phyloP scores from a whole-genome alignment of 2,888 invertebrate species.

The Parnassius glacialis region DNA sequence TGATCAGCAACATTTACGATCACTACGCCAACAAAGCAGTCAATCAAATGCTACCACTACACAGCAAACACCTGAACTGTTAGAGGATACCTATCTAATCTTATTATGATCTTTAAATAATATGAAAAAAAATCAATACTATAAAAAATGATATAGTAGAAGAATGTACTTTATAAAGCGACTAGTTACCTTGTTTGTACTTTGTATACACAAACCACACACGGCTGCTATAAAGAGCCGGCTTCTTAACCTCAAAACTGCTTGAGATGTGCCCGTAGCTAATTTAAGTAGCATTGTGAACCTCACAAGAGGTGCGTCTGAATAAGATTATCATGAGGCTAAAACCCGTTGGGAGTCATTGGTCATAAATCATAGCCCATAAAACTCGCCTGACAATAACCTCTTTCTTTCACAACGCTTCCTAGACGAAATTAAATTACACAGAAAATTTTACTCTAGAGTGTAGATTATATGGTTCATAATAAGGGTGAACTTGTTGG shows the following conservation, averaged over 20 bases:
- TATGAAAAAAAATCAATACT: constrained; percentile 12
- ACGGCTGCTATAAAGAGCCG: constrained; percentile 45
- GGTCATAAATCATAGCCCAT: constrained; percentile 81
- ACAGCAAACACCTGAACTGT: too few relatives aligned
- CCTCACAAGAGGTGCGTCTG: constrained; percentile 70
- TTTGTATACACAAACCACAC: constrained; percentile 54
- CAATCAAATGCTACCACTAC: too few relatives aligned
- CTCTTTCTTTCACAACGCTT: constrained; percentile 66
- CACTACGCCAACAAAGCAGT: too few relatives aligned
- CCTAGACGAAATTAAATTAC: constrained; percentile 47
- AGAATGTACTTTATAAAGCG: constrained; percentile 8
- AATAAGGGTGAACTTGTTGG: constrained; percentile 29
- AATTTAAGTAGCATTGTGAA: constrained; percentile 81
- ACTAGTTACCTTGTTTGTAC: constrained; percentile 19
- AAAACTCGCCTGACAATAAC: constrained; percentile 77
- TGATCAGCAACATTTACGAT: too few relatives aligned
- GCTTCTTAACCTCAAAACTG: constrained; percentile 57
- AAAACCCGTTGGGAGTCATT: constrained; percentile 79
- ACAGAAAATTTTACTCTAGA: constrained; percentile 40
- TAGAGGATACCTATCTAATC: too few relatives aligned
- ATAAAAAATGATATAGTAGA: constrained; percentile 6
- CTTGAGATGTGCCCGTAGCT: constrained; percentile 69
- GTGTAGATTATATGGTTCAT: constrained; percentile 28
- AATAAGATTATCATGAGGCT: constrained; percentile 76
- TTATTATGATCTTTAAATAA: too few relatives aligned